phyloP scores from a whole-genome alignment of 2,888 invertebrate species.

The Nebria salina region DNA sequence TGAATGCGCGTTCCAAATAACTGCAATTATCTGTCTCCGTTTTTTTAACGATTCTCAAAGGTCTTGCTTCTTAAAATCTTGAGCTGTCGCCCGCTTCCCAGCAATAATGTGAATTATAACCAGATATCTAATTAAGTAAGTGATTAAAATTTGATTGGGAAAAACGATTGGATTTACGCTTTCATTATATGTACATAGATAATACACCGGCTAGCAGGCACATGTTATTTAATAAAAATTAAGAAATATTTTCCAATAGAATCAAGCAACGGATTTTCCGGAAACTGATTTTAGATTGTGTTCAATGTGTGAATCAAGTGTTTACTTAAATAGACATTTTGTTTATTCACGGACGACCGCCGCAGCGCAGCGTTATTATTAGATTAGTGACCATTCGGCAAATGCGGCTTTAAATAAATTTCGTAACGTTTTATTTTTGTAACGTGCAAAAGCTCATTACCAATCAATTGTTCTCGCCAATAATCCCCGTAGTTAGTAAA shows the following conservation, averaged over 20 bases:
- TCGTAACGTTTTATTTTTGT: constrained; percentile 22
- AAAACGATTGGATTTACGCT: not conserved
- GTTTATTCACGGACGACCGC: not conserved
- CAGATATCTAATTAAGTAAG: not conserved
- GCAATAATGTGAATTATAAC: not conserved
- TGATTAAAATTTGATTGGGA: not conserved
- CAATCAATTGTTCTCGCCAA: constrained; percentile 43
- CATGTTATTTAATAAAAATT: not conserved
- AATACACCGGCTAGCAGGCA: not conserved
- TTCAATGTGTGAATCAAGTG: too few species aligned
- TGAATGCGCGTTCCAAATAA: constrained; percentile 30
- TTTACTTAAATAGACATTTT: not conserved
- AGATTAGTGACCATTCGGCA: constrained; percentile 14
- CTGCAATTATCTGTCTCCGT: constrained; percentile 32
- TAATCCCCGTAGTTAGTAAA: constrained; percentile 27
- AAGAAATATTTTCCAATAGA: not conserved
- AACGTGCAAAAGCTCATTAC: constrained; percentile 31
- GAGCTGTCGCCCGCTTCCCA: not conserved
- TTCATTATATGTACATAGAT: too few species aligned
- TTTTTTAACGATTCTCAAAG: constrained; percentile 20
- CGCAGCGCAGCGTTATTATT: not conserved
- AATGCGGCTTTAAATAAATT: constrained; percentile 31
- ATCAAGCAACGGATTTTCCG: not conserved
- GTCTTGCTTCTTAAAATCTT: not conserved
- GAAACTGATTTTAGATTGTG: not conserved